Conservation (phyloP, 1,140 invertebrate genomes). For the Goniozus legneri region DNA sequence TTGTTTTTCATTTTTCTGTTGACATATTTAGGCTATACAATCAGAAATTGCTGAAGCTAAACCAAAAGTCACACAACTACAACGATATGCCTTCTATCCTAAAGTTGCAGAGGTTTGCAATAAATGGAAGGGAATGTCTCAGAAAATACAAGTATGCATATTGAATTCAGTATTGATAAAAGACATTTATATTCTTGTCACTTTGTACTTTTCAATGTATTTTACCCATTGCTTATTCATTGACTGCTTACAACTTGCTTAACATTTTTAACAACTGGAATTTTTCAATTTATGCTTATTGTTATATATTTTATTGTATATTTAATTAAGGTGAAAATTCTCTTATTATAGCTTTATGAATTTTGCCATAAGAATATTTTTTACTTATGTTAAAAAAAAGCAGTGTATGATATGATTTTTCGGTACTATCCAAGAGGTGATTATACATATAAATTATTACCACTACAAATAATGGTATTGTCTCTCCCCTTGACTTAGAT, state of each 20-base stretch:
- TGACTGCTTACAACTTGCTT: conserved; percentile 36
- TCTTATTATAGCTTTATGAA: no score
- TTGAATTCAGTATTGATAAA: conserved; percentile 4
- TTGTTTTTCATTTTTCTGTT: conserved; percentile 8
- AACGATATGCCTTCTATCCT: conserved; percentile 43
- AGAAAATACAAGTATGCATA: conserved; percentile 44
- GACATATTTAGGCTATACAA: conserved; percentile 43
- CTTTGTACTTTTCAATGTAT: conserved; percentile 19
- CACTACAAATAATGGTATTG: no score
- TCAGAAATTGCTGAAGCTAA: conserved; percentile 48
- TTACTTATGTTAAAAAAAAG: no score
- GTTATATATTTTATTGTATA: no score
- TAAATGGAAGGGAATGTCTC: conserved; percentile 47
- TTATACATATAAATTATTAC: no score
- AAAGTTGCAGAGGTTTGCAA: conserved; percentile 47
- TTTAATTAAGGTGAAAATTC: no score
- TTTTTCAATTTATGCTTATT: no score
- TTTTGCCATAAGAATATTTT: no score
- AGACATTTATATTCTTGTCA: conserved; percentile 2
- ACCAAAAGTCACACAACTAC: conserved; percentile 44
- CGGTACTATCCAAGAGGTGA: no score
- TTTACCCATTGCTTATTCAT: conserved; percentile 36
- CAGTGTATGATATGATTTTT: no score
- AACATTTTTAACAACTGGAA: conserved; percentile 36
- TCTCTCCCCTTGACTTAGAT: no score